Conservation (phyloP, 2,888 invertebrate species). For the Sisyra nigra region DNA sequence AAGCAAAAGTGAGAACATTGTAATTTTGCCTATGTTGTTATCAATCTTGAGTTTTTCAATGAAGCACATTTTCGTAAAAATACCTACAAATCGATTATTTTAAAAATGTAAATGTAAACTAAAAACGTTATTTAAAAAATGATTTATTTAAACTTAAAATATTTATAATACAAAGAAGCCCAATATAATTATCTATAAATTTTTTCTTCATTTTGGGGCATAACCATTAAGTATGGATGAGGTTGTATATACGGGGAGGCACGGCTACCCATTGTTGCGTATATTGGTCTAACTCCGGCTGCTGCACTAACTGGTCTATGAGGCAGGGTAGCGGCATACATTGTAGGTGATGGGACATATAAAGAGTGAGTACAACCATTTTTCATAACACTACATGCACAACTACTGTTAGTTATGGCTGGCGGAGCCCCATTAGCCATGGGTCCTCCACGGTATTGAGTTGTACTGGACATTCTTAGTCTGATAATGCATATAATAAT, state of each 20-base stretch:
- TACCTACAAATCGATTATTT: no score
- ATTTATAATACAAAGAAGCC: not conserved
- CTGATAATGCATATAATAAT: constrained; percentile 80
- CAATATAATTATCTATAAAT: constrained; percentile 36
- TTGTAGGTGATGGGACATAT: constrained; percentile 36
- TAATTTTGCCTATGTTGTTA: no score
- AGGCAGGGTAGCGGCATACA: constrained; percentile 37
- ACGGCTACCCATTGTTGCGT: constrained; percentile 43
- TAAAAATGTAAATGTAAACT: no score
- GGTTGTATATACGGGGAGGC: constrained; percentile 32
- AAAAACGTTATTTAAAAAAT: not conserved
- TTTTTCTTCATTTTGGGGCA: constrained; percentile 46
- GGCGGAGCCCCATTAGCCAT: constrained; percentile 36
- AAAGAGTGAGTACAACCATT: constrained; percentile 28
- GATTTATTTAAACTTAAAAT: not conserved
- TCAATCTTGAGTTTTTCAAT: no score
- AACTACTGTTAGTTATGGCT: constrained; percentile 34
- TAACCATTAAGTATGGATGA: constrained; percentile 41
- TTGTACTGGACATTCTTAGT: constrained; percentile 35
- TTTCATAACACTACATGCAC: constrained; percentile 31
- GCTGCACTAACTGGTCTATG: constrained; percentile 42
- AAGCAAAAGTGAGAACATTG: no score
- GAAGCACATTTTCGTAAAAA: no score
- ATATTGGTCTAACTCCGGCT: constrained; percentile 29
- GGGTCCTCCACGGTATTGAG: constrained; percentile 53